A percentile compares a stretch with the other conserved stretches of the same genome.
phyloP scores from a whole-genome alignment of 2,797 vertebrate species.

The Pteronotus mesoamericanus region DNA sequence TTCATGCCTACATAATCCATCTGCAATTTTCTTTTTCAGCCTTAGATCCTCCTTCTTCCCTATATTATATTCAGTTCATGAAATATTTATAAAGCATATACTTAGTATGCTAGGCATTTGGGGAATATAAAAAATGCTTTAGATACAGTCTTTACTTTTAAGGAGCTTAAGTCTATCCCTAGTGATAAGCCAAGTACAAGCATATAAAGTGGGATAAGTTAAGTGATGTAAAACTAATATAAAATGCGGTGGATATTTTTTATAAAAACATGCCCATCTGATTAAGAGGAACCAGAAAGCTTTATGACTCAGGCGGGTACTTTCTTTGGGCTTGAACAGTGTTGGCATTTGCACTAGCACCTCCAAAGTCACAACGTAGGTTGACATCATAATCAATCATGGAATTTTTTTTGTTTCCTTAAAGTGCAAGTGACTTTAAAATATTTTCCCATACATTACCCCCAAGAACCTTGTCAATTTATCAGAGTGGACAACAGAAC shows the following conservation, averaged over 20 bases:
- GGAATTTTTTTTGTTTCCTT: neutral
- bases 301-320: neutral
- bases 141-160: constrained; percentile 18
- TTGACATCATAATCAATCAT: neutral
- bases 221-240: neutral
- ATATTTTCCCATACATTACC: neutral
- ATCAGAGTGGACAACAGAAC: neutral
- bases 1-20: neutral
- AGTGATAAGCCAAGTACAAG: constrained; percentile 7
- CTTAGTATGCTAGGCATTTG: neutral
- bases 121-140: neutral
- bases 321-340: neutral
- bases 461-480: neutral
- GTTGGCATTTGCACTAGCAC: neutral
- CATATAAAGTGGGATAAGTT: neutral
- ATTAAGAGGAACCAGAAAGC: neutral
- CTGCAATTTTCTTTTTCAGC: neutral
- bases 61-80: constrained; percentile 17
- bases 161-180: neutral
- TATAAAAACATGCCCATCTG: neutral
- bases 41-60: neutral
- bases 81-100: constrained; percentile 41
- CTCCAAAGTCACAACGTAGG: neutral
- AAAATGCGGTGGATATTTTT: neutral
- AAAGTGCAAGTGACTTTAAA: neutral